Evolutionary conservation across 2,113 vertebrate species (phyloP).

Genomic region (Vidua chalybeata): DNA sequence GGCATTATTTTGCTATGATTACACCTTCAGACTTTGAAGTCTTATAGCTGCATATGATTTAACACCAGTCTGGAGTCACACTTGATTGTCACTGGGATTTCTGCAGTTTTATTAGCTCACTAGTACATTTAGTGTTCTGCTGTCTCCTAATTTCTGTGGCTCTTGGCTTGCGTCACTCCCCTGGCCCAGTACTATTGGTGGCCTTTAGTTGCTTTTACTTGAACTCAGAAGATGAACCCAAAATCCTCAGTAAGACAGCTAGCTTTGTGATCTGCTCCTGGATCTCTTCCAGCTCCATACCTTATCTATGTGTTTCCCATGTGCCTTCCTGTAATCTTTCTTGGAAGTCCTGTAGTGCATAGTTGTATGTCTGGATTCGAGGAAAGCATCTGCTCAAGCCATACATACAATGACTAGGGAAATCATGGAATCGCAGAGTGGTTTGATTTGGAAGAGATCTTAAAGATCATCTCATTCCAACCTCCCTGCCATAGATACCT

Average conservation of each 20-base stretch:
- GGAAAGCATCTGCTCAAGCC: not conserved
- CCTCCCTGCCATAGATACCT: not conserved
- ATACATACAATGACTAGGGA: not conserved
- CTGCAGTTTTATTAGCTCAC: not conserved
- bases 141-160: not conserved
- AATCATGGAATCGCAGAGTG: not conserved
- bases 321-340: not conserved
- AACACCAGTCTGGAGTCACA: not conserved
- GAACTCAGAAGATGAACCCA: not conserved
- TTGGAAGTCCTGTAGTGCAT: not conserved
- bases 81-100: not conserved
- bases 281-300: not conserved
- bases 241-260: not conserved
- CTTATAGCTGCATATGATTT: not conserved
- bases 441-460: not conserved
- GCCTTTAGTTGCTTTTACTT: not conserved
- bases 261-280: not conserved
- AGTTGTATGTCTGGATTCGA: not conserved
- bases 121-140: not conserved
- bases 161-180: not conserved
- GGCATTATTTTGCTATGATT: not conserved
- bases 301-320: not conserved
- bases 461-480: not conserved
- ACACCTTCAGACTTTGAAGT: not conserved
- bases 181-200: not conserved